Conservation (phyloP, 2,113 vertebrate species). For the Procavia capensis region DNA sequence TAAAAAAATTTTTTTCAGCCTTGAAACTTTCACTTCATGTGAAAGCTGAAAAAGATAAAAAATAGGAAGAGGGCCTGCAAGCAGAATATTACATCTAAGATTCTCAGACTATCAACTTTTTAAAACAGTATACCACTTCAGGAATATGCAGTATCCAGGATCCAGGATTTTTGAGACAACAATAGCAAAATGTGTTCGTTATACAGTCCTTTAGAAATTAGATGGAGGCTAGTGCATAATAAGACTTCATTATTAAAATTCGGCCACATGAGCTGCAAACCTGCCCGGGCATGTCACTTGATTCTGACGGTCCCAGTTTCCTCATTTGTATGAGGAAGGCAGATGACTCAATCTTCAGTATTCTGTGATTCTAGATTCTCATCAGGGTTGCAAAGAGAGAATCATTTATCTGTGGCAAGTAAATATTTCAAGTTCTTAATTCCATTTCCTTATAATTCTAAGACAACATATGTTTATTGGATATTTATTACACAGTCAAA, state of each 20-base stretch:
- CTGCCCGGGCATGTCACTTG: constrained; percentile 16
- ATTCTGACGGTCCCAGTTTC: constrained; percentile 43
- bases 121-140: neutral
- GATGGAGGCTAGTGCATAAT: neutral
- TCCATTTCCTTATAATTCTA: constrained; percentile 45
- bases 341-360: neutral
- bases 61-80: neutral
- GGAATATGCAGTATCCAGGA: neutral
- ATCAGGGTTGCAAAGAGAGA: constrained; percentile 8
- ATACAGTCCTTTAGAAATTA: constrained; percentile 33
- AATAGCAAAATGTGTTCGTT: neutral
- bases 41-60: constrained; percentile 7
- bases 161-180: constrained; percentile 15
- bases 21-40: constrained; percentile 42
- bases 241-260: constrained; percentile 9
- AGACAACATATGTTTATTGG: neutral
- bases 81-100: constrained; percentile 29
- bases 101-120: constrained; percentile 4
- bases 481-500: neutral
- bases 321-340: constrained; percentile 41
- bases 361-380: constrained; percentile 53
- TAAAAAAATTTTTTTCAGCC: neutral
- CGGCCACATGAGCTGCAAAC: neutral
- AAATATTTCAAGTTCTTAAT: neutral
- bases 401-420: constrained; percentile 13